phyloP scores from a whole-genome alignment of 2,113 vertebrate species.

The Glaucomys volans region DNA sequence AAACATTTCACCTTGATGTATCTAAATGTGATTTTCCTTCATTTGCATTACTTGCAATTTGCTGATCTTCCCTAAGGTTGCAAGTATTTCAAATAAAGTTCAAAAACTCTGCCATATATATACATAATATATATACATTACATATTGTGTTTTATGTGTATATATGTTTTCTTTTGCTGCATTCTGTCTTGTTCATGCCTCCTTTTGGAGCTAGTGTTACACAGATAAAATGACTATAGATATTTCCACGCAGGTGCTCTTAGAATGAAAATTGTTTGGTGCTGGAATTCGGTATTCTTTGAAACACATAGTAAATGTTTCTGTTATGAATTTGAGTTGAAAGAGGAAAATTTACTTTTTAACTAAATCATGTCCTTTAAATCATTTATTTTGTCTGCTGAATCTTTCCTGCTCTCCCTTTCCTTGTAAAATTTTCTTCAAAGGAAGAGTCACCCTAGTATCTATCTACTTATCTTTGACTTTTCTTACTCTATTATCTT shows the following conservation, averaged over 20 bases:
- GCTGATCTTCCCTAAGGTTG: neutral
- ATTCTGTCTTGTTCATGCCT: neutral
- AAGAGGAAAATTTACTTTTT: neutral
- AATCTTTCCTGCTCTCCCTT: neutral
- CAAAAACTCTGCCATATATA: neutral
- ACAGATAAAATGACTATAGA: neutral
- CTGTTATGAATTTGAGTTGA: neutral
- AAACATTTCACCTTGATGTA: too few species aligned
- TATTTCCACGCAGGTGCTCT: neutral
- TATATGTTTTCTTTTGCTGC: neutral
- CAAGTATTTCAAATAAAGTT: neutral
- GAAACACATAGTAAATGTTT: neutral
- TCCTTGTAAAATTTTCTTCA: neutral
- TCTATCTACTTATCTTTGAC: neutral
- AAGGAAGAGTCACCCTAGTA: neutral
- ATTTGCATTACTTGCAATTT: neutral
- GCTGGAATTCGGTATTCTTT: neutral
- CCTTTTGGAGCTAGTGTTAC: neutral
- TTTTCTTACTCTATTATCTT: neutral
- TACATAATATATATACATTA: too few species aligned
- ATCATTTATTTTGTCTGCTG: neutral
- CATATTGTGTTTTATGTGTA: too few species aligned
- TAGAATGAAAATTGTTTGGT: neutral
- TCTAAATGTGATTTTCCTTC: too few species aligned
- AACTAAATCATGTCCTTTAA: neutral